phyloP scores from a whole-genome alignment of 2,888 invertebrate genomes.

The Catocala sponsa region DNA sequence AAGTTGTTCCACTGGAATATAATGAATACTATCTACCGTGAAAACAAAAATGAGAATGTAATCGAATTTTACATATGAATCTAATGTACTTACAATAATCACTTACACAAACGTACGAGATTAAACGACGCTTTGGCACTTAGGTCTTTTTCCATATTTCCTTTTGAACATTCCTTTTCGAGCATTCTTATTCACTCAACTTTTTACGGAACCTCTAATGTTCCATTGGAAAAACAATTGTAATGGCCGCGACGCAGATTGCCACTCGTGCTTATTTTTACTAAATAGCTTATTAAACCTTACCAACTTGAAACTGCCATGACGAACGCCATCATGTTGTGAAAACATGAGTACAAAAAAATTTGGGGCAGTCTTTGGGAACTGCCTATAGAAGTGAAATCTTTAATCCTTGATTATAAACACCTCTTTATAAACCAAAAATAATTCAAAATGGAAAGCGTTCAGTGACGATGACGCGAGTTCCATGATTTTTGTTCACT shows the following conservation, averaged over 20 bases:
- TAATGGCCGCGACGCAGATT: neutral
- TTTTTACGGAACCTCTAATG: slow-evolving; percentile 30
- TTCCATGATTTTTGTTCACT: too few relatives aligned
- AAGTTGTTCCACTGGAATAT: slow-evolving; percentile 3
- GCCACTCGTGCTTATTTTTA: slow-evolving; percentile 10
- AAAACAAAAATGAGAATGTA: slow-evolving; percentile 9
- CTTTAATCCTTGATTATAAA: too few relatives aligned
- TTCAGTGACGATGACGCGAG: too few relatives aligned
- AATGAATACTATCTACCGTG: slow-evolving; percentile 5
- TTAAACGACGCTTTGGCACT: slow-evolving; percentile 79
- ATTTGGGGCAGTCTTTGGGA: too few relatives aligned
- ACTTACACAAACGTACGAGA: slow-evolving; percentile 53
- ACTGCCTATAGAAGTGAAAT: too few relatives aligned
- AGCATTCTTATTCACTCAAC: slow-evolving; percentile 39
- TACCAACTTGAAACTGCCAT: too few relatives aligned
- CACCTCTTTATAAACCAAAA: too few relatives aligned
- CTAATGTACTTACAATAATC: slow-evolving; percentile 52
- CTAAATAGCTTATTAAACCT: neutral
- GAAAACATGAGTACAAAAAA: too few relatives aligned
- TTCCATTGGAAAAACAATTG: slow-evolving; percentile 18
- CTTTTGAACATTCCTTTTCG: slow-evolving; percentile 41
- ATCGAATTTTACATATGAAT: slow-evolving; percentile 40
- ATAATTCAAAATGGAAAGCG: too few relatives aligned
- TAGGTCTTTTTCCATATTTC: slow-evolving; percentile 63
- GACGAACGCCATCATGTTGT: too few relatives aligned